Evolutionary conservation across 2,797 vertebrate species (phyloP).

Genomic region (Sebastolobus altivelis): DNA sequence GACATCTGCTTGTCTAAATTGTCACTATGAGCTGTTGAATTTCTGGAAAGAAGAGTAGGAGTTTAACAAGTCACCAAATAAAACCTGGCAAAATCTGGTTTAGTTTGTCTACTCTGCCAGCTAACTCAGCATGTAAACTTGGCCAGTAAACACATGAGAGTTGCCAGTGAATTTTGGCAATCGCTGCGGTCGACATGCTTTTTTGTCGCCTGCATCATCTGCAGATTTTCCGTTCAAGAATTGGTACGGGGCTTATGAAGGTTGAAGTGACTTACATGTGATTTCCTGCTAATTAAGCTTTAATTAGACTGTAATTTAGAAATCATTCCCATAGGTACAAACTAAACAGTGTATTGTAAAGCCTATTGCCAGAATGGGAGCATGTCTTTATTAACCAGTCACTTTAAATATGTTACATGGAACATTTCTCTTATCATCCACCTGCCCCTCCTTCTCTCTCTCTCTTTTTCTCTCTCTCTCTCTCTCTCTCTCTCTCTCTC

Average conservation of each 20-base stretch:
- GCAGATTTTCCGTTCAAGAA: slow-evolving; percentile 25
- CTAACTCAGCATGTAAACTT: slow-evolving; percentile 47
- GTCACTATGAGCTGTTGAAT: slow-evolving; percentile 8
- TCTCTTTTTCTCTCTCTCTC: neutral
- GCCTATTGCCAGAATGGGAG: slow-evolving; percentile 12
- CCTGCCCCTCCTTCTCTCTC: slow-evolving; percentile 13
- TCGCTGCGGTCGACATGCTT: slow-evolving; percentile 16
- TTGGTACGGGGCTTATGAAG: slow-evolving; percentile 5
- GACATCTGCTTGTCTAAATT: neutral
- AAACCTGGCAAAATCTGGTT: slow-evolving; percentile 31
- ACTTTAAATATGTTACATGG: slow-evolving; percentile 49
- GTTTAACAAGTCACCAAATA: slow-evolving; percentile 32
- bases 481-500: neutral
- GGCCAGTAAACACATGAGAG: slow-evolving; percentile 26
- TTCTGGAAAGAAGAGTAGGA: slow-evolving; percentile 10
- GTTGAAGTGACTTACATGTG: slow-evolving; percentile 15
- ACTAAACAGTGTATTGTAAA: slow-evolving; percentile 19
- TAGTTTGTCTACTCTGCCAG: slow-evolving; percentile 27
- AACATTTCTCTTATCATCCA: slow-evolving; percentile 39
- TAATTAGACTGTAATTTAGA: slow-evolving; percentile 41
- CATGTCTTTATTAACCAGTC: slow-evolving; percentile 50
- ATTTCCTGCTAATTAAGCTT: slow-evolving; percentile 41
- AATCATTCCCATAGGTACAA: slow-evolving; percentile 7
- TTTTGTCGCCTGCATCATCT: slow-evolving; percentile 36
- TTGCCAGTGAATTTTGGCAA: slow-evolving; percentile 51